Percentiles rank a stretch among this genome's conserved stretches.
phyloP scores from a whole-genome alignment of 2,888 invertebrate species.

The Chymomyza procnemis region DNA sequence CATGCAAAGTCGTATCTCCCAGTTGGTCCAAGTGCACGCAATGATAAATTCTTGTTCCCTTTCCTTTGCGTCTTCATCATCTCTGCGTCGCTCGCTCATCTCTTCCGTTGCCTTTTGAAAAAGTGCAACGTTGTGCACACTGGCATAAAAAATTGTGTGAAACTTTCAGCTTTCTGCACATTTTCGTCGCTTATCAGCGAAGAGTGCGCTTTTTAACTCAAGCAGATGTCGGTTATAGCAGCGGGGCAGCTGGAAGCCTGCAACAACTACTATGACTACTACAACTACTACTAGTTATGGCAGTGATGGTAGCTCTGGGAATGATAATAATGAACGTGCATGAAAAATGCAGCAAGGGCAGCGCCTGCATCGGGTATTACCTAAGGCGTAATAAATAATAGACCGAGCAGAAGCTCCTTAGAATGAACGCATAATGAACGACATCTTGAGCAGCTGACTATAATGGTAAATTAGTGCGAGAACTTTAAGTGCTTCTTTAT shows the following conservation, averaged over 20 bases:
- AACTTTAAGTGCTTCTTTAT: constrained; percentile 26
- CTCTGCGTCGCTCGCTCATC: constrained; percentile 17
- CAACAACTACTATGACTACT: background rate
- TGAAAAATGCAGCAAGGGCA: constrained; percentile 63
- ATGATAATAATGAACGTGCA: constrained; percentile 72
- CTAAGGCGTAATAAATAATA: constrained; percentile 72
- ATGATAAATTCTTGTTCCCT: constrained; percentile 61
- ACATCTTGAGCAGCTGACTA: constrained; percentile 63
- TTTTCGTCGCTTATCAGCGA: constrained; percentile 69
- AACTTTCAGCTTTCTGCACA: constrained; percentile 73
- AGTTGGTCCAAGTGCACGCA: constrained; percentile 32
- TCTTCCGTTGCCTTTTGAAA: constrained; percentile 5
- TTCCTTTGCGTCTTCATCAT: constrained; percentile 18
- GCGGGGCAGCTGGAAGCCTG: background rate
- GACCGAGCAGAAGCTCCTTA: constrained; percentile 22
- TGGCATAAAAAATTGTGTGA: constrained; percentile 64
- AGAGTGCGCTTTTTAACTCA: constrained; percentile 61
- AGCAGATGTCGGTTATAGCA: constrained; percentile 2
- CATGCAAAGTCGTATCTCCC: background rate
- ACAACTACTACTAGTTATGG: background rate
- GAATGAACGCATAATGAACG: constrained; percentile 62
- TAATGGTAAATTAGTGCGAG: constrained; percentile 69
- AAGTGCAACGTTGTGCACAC: background rate
- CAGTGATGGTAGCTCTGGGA: constrained; percentile 18
- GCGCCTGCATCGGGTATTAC: constrained; percentile 44